Evolutionary conservation across 2,113 vertebrate genomes (phyloP).

Genomic region (Austrofundulus limnaeus): DNA sequence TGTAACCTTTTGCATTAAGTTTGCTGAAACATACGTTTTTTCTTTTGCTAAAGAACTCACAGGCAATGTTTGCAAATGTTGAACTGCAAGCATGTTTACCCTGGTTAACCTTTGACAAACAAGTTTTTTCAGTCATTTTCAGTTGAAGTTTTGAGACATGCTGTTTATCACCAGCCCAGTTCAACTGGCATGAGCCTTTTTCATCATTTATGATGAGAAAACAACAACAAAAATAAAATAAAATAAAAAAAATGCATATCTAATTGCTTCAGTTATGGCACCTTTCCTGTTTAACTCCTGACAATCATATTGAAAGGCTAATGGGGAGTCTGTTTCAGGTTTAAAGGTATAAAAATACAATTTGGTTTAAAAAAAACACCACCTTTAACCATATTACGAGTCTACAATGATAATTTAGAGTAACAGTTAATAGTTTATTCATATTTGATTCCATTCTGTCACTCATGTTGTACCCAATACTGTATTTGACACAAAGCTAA

Average conservation of each 20-base stretch:
- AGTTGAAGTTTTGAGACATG: not conserved
- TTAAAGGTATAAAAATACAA: no score
- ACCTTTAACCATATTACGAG: no score
- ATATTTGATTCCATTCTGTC: no score
- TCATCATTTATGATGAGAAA: not conserved
- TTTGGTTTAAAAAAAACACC: no score
- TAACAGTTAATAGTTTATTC: no score
- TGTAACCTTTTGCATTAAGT: not conserved
- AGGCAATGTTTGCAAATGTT: not conserved
- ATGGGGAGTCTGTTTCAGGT: not conserved
- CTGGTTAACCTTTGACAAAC: no score
- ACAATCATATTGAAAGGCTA: conserved; percentile 4
- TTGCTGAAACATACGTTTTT: not conserved
- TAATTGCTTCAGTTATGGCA: not conserved
- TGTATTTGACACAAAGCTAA: no score
- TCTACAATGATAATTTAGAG: no score
- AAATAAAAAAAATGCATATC: not conserved
- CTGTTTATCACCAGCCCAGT: not conserved
- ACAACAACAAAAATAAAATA: not conserved
- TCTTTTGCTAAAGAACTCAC: not conserved
- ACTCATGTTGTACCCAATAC: no score
- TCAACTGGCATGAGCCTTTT: not conserved
- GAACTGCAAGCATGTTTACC: not conserved
- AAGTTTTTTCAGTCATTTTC: not conserved
- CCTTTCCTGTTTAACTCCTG: not conserved